Conservation (phyloP, 2,113 vertebrate genomes). For the Eretmodus cyanostictus region DNA sequence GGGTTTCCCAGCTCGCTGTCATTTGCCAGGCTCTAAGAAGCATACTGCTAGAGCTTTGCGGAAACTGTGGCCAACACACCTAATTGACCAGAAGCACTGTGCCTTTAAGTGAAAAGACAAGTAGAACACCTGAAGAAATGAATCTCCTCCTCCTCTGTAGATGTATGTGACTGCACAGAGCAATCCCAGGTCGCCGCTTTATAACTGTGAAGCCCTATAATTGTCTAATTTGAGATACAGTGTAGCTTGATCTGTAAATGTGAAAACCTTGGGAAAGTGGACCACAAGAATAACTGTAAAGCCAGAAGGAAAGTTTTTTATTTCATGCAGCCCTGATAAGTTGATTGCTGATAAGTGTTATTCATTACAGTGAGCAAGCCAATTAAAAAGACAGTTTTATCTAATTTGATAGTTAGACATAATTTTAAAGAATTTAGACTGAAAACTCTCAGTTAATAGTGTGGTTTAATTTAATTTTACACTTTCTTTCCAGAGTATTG, state of each 20-base stretch:
- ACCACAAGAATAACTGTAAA: slow-evolving; percentile 24
- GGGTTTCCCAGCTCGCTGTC: slow-evolving; percentile 34
- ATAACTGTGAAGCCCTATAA: slow-evolving; percentile 11
- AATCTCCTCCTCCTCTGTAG: slow-evolving; percentile 17
- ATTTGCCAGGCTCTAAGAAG: slow-evolving; percentile 67
- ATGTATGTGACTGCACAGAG: slow-evolving; percentile 18
- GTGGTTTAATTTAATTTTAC: slow-evolving; percentile 66
- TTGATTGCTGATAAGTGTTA: slow-evolving; percentile 73
- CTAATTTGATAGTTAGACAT: slow-evolving; percentile 72
- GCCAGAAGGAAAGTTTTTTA: slow-evolving; percentile 5
- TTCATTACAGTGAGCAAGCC: slow-evolving; percentile 73
- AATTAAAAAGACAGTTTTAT: slow-evolving; percentile 76
- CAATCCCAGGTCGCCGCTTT: slow-evolving; percentile 32
- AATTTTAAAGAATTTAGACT: slow-evolving; percentile 68
- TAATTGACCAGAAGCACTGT: slow-evolving; percentile 63
- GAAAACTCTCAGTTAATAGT: slow-evolving; percentile 62
- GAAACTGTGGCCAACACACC: slow-evolving; percentile 59
- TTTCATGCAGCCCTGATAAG: slow-evolving; percentile 68
- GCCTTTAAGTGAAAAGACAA: slow-evolving; percentile 50
- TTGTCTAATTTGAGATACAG: slow-evolving; percentile 21
- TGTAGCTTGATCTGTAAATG: slow-evolving; percentile 19
- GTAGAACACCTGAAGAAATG: slow-evolving; percentile 41
- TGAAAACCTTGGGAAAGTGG: slow-evolving; percentile 29
- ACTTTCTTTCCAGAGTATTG: slow-evolving; percentile 41
- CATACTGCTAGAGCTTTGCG: slow-evolving; percentile 39